Conservation (phyloP, 2,113 vertebrate species). For the Phoenicopterus ruber region DNA sequence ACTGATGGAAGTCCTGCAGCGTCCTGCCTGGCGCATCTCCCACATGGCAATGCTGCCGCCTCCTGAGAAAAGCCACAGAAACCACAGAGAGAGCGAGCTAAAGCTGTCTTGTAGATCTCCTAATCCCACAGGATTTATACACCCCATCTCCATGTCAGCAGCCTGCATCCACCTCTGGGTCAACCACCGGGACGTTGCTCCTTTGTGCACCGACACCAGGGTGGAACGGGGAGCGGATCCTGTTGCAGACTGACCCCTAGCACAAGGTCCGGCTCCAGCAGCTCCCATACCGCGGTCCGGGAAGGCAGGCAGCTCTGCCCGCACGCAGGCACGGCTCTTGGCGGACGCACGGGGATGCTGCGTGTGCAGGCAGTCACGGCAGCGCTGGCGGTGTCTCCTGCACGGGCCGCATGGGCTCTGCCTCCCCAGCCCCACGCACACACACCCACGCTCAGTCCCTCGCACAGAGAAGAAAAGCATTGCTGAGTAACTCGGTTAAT, state of each 20-base stretch:
- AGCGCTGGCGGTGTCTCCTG: background rate
- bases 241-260: background rate
- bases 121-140: background rate
- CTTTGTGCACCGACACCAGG: background rate
- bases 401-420: accelerated
- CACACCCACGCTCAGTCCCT: background rate
- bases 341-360: background rate
- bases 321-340: background rate
- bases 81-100: background rate
- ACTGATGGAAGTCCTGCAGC: background rate
- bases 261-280: background rate
- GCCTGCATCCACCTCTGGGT: accelerated
- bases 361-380: background rate
- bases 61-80: background rate
- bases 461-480: background rate
- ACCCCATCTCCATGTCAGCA: background rate
- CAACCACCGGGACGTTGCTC: background rate
- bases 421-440: background rate
- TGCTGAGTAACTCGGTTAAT: background rate
- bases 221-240: background rate
- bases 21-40: background rate
- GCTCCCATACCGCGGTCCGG: accelerated
- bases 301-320: background rate
- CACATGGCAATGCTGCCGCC: background rate
- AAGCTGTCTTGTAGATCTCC: background rate